phyloP scores from a whole-genome alignment of 2,797 vertebrate species.

The Hipposideros larvatus region DNA sequence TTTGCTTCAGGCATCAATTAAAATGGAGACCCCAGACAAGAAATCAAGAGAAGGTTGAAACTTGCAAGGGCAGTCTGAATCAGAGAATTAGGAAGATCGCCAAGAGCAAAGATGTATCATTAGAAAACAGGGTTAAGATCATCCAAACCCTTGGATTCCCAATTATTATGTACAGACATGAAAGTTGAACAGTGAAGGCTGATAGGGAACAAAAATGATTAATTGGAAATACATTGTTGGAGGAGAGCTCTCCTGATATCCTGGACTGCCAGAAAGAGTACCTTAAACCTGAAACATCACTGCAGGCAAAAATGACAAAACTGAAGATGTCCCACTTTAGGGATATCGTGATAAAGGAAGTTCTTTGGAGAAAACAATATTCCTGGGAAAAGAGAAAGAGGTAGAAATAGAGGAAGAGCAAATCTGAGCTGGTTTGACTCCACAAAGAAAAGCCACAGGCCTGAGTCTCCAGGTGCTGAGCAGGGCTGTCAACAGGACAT shows the following conservation, averaged over 20 bases:
- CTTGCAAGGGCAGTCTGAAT: neutral
- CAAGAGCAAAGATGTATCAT: neutral
- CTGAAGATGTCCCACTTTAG: neutral
- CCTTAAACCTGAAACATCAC: neutral
- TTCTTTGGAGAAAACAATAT: neutral
- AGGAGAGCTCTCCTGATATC: neutral
- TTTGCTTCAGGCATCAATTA: neutral
- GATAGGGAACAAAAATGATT: neutral
- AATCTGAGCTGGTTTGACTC: neutral
- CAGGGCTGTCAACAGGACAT: too few relatives aligned
- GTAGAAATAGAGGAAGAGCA: neutral
- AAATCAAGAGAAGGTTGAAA: neutral
- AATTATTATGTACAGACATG: neutral
- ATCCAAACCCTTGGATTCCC: neutral
- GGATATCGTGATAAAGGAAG: too few relatives aligned
- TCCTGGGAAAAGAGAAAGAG: neutral
- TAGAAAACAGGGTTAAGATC: neutral
- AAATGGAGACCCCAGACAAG: neutral
- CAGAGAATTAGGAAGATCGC: neutral
- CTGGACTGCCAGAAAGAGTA: neutral
- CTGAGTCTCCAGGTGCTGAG: neutral
- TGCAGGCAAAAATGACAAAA: neutral
- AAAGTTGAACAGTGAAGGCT: neutral
- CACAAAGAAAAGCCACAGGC: neutral
- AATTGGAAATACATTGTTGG: neutral